A percentile compares a stretch with the other conserved stretches of the same genome.
phyloP scores from a whole-genome alignment of 1,140 invertebrate species.

The Magallana ariakensis region DNA sequence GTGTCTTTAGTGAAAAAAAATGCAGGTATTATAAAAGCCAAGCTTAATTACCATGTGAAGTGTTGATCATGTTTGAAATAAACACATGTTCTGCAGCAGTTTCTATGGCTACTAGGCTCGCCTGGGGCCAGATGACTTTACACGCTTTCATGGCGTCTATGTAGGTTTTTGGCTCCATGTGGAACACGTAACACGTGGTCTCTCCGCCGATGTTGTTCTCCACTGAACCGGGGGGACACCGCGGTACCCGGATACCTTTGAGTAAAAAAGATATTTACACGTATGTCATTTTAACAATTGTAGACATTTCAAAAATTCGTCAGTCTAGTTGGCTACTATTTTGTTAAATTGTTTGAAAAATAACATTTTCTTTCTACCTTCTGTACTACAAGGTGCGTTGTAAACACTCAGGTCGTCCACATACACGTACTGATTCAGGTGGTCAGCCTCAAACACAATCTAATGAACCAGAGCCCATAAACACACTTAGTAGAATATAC shows the following conservation, averaged over 20 bases:
- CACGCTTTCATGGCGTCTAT: constrained; percentile 44
- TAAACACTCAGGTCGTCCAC: constrained; percentile 10
- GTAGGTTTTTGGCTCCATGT: constrained; percentile 47
- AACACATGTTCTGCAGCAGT: constrained; percentile 46
- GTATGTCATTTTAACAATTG: background rate
- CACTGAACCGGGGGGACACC: constrained; percentile 44
- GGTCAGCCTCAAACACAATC: constrained; percentile 18
- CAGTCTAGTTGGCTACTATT: no score
- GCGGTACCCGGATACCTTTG: constrained; percentile 25
- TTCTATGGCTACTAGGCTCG: constrained; percentile 48
- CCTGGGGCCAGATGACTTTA: constrained; percentile 17
- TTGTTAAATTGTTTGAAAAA: no score
- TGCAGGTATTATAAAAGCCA: no score
- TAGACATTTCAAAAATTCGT: no score
- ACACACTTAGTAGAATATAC: no score
- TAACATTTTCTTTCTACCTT: background rate
- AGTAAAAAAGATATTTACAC: background rate
- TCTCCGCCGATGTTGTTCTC: background rate
- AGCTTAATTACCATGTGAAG: constrained; percentile 36
- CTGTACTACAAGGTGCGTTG: background rate
- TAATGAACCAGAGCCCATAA: background rate
- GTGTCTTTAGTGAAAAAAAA: no score
- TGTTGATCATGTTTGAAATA: constrained; percentile 43
- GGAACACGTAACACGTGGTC: constrained; percentile 46
- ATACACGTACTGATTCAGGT: background rate